Evolutionary conservation across 2,888 invertebrate genomes (phyloP).

Genomic region (Diplolepis rosae): DNA sequence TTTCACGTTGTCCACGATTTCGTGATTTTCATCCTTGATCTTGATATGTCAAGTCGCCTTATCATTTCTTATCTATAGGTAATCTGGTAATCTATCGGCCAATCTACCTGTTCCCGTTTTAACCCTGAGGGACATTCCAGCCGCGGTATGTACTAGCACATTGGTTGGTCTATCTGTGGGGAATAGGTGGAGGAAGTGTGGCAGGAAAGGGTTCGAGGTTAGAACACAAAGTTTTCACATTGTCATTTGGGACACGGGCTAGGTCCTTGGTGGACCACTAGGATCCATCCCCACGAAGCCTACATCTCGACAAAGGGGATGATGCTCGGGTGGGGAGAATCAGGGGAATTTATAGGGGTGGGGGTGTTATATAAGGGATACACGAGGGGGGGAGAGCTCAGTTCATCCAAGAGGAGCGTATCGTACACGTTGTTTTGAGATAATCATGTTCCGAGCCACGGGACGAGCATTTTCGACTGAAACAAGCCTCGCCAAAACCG

Average conservation of each 20-base stretch:
- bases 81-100: conserved; percentile 27
- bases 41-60: neutral
- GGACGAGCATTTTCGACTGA: conserved; percentile 36
- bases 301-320: conserved; percentile 56
- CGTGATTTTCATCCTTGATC: conserved; percentile 18
- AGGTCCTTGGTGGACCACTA: conserved; percentile 58
- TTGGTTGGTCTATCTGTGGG: conserved; percentile 6
- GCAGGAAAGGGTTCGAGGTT: conserved; percentile 51
- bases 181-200: neutral
- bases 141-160: conserved; percentile 50
- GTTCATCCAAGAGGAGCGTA: conserved; percentile 72
- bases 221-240: conserved; percentile 61
- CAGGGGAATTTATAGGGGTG: conserved; percentile 68
- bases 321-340: conserved; percentile 55
- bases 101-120: conserved; percentile 35
- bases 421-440: conserved; percentile 63
- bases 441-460: conserved; percentile 48
- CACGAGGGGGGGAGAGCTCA: conserved; percentile 73
- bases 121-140: conserved; percentile 60
- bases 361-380: conserved; percentile 70
- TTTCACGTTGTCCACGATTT: neutral
- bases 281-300: conserved; percentile 61
- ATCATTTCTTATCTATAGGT: neutral
- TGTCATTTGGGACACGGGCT: conserved; percentile 58
- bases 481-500: conserved; percentile 15